Evolutionary conservation across 2,113 vertebrate species (phyloP).

Genomic region (Petroica traversi): DNA sequence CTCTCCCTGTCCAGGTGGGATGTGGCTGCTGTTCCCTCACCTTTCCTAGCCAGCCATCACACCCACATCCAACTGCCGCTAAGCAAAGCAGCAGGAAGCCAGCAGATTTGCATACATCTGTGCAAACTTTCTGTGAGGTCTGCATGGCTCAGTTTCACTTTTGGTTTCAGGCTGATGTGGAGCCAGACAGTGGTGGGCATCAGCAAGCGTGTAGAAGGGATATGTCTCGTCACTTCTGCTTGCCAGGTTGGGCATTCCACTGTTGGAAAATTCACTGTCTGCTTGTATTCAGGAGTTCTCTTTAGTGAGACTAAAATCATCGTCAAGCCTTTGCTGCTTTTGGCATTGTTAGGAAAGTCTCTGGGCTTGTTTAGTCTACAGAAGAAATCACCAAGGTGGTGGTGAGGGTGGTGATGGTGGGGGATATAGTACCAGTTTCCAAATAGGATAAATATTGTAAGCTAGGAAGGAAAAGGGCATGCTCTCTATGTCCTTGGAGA

Average conservation of each 20-base stretch:
- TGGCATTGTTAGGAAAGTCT: neutral
- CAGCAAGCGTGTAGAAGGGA: neutral
- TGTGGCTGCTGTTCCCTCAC: neutral
- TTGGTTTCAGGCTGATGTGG: neutral
- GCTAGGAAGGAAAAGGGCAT: neutral
- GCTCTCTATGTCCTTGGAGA: neutral
- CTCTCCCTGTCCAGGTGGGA: neutral
- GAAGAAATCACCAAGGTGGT: neutral
- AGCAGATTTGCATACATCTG: constrained; percentile 6
- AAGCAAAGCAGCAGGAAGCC: neutral
- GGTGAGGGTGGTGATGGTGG: neutral
- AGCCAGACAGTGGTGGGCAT: neutral
- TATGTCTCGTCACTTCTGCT: neutral
- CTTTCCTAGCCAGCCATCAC: neutral
- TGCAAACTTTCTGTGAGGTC: neutral
- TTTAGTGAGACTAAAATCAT: neutral
- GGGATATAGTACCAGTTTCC: neutral
- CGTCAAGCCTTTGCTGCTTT: constrained; percentile 6
- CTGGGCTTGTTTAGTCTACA: neutral
- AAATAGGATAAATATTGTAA: neutral
- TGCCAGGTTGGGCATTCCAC: neutral
- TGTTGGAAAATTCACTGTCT: neutral
- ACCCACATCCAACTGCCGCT: neutral
- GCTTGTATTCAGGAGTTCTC: neutral
- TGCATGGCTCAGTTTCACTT: neutral